phyloP scores from a whole-genome alignment of 2,113 vertebrate species.

The Prolemur simus region DNA sequence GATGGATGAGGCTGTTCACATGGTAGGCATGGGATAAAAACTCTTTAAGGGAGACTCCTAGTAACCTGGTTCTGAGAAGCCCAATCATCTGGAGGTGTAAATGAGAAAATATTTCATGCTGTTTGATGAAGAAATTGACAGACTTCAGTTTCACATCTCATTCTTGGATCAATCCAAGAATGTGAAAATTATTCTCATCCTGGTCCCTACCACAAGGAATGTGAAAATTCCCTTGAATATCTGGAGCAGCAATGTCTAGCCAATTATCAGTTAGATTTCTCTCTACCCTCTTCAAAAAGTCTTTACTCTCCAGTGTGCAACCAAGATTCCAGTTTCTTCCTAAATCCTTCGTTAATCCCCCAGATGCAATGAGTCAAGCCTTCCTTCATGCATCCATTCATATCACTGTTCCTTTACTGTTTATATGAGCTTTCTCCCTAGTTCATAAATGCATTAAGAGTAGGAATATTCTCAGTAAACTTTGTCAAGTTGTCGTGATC shows the following conservation, averaged over 20 bases:
- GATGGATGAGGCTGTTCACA: background rate
- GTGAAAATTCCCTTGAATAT: background rate
- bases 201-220: background rate
- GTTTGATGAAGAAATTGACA: background rate
- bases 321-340: background rate
- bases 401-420: background rate
- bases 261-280: background rate
- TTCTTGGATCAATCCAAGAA: background rate
- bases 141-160: background rate
- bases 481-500: background rate
- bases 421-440: background rate
- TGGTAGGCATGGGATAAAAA: background rate
- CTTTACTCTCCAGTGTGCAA: background rate
- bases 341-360: background rate
- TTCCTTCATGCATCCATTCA: background rate
- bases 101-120: background rate
- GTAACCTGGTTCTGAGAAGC: background rate
- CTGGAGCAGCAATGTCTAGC: background rate
- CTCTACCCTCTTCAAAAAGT: background rate
- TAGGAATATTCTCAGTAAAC: background rate
- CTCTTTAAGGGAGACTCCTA: background rate
- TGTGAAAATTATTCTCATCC: background rate
- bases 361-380: background rate
- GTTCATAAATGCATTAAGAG: background rate
- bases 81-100: background rate